Evolutionary conservation across 2,888 invertebrate species (phyloP).

Genomic region (Acanthosepion pharaonis): DNA sequence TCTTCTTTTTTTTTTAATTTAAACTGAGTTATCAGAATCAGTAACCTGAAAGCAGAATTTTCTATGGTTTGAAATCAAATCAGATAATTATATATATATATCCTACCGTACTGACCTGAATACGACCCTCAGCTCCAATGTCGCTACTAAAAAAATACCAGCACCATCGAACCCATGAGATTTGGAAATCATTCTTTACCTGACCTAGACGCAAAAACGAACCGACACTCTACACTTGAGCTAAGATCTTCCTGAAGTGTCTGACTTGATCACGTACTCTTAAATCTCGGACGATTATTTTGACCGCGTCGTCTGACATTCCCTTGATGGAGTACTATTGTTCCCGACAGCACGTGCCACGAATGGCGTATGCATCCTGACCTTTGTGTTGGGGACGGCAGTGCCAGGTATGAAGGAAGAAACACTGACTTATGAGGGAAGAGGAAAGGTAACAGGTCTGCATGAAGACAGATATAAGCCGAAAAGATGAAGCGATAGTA

Average conservation of each 20-base stretch:
- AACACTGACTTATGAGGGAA: neutral
- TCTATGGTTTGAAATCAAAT: too few species aligned
- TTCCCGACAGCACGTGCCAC: conserved; percentile 14
- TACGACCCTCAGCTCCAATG: too few species aligned
- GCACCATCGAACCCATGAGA: too few species aligned
- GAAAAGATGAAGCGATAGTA: neutral
- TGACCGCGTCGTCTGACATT: neutral
- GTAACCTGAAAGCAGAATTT: too few species aligned
- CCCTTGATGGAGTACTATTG: neutral
- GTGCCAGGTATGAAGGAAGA: neutral
- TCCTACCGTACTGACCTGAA: too few species aligned
- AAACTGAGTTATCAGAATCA: neutral
- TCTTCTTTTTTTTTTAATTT: too few species aligned
- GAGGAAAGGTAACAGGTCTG: neutral
- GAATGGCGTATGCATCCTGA: conserved; percentile 17
- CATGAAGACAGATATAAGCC: neutral
- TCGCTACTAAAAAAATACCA: too few species aligned
- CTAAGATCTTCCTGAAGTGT: neutral
- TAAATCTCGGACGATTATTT: neutral
- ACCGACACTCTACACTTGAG: neutral
- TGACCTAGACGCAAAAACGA: neutral
- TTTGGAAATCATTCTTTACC: neutral
- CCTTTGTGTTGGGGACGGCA: neutral
- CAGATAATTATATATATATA: too few species aligned
- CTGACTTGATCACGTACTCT: conserved; percentile 33